These are phyloP conservation scores for Alviniconcha strummeri DNA, from an alignment of 2,888 invertebrate genomes.

Conservation along the genomic window DNA sequence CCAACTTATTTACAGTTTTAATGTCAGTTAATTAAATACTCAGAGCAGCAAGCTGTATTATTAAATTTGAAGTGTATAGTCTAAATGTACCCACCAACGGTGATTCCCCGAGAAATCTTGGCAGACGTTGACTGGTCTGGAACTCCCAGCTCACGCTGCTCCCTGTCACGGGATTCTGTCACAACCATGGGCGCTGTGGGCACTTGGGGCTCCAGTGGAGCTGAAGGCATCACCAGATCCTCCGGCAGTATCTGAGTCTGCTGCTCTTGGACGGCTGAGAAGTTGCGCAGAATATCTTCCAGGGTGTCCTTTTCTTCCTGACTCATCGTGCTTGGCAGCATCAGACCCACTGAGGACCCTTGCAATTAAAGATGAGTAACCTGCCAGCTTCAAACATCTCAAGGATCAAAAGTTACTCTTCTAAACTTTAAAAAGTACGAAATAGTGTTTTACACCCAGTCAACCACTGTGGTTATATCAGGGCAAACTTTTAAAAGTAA, in stretches of 20 bases:
- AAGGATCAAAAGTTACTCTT: too few species aligned
- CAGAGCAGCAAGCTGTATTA: too few species aligned
- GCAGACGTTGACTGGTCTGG: conserved; percentile 51
- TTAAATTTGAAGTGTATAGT: too few species aligned
- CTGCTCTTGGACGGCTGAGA: conserved; percentile 26
- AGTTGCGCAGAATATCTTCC: conserved; percentile 30
- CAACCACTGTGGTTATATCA: too few species aligned
- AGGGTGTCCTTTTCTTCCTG: not conserved
- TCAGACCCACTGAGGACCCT: conserved; percentile 29
- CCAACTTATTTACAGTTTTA: too few species aligned
- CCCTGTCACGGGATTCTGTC: conserved; percentile 1
- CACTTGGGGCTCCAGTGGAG: conserved; percentile 32
- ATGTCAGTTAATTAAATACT: too few species aligned
- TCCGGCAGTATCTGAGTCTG: not conserved
- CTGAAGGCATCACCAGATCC: conserved; percentile 28
- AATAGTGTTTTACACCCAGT: too few species aligned
- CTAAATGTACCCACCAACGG: conserved; percentile 64
- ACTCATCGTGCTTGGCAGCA: conserved; percentile 23
- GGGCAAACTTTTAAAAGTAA: too few species aligned
- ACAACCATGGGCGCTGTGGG: conserved; percentile 1
- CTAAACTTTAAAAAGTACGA: too few species aligned
- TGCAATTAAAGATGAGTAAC: too few species aligned
- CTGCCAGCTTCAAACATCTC: too few species aligned
- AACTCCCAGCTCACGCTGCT: not conserved
- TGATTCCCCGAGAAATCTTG: conserved; percentile 74